A percentile compares a stretch with the other conserved stretches of the same genome.
Evolutionary conservation across 1,140 invertebrate species (phyloP).

Genomic region (Sitobion miscanthi): DNA sequence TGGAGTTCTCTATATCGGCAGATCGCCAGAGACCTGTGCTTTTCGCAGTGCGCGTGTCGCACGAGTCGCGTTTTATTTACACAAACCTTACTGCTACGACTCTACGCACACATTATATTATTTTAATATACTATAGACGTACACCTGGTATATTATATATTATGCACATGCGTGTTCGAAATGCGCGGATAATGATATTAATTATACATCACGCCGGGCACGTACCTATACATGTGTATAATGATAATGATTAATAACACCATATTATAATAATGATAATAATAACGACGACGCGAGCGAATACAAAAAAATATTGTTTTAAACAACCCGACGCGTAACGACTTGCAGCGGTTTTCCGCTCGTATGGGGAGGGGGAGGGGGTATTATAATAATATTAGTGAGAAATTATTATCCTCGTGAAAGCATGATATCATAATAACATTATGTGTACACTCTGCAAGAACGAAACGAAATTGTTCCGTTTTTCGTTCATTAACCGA

Average conservation of each 20-base stretch:
- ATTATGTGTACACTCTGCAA: neutral
- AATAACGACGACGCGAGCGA: neutral
- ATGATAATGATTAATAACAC: conserved; percentile 13
- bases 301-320: neutral
- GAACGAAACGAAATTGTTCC: neutral
- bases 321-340: neutral
- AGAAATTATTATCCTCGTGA: neutral
- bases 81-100: neutral
- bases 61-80: neutral
- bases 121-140: neutral
- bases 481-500: neutral
- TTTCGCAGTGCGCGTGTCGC: neutral
- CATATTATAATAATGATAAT: neutral
- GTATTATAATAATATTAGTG: neutral
- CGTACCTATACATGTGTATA: neutral
- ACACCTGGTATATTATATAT: neutral
- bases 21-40: neutral
- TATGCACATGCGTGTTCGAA: neutral
- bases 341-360: neutral
- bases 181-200: neutral
- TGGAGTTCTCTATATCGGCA: neutral
- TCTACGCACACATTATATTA: neutral
- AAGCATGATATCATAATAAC: neutral
- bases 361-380: neutral
- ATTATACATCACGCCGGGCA: conserved; percentile 5